Evolutionary conservation across 2,888 invertebrate genomes (phyloP).

Genomic region (Vandiemenella viatica): DNA sequence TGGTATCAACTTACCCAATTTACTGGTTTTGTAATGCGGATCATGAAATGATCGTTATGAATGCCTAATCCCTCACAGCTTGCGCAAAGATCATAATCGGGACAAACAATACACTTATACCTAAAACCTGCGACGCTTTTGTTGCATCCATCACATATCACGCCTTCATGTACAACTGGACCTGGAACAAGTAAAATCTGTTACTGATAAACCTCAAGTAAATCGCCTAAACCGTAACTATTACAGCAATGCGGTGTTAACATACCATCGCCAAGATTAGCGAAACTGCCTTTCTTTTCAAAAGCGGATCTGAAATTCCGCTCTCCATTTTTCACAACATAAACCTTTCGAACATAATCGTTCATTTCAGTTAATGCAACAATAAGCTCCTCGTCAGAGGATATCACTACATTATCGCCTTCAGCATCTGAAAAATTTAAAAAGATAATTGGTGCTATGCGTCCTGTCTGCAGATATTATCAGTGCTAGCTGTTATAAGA

Average conservation of each 20-base stretch:
- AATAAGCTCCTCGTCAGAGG: constrained; percentile 48
- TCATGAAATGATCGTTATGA: constrained; percentile 66
- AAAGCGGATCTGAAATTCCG: too few species aligned
- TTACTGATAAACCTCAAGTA: too few species aligned
- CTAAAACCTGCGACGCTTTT: constrained; percentile 52
- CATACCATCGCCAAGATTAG: too few species aligned
- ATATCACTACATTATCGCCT: constrained; percentile 45
- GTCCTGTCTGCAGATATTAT: neutral
- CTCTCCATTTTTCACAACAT: constrained; percentile 18
- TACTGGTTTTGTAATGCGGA: constrained; percentile 42
- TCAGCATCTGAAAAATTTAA: constrained; percentile 41
- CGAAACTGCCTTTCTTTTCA: too few species aligned
- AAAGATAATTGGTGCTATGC: too few species aligned
- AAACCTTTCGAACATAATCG: constrained; percentile 28
- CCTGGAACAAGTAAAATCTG: too few species aligned
- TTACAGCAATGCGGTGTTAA: too few species aligned
- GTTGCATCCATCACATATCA: constrained; percentile 63
- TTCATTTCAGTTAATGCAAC: constrained; percentile 38
- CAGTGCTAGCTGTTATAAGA: neutral
- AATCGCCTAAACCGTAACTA: too few species aligned
- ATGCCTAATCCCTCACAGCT: constrained; percentile 49
- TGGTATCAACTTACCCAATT: constrained; percentile 19
- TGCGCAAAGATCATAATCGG: constrained; percentile 69
- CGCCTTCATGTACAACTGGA: constrained; percentile 34
- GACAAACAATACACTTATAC: constrained; percentile 71